These are phyloP conservation scores for Formica exsecta DNA, from an alignment of 1,140 invertebrate species.

Conservation along the genomic window DNA sequence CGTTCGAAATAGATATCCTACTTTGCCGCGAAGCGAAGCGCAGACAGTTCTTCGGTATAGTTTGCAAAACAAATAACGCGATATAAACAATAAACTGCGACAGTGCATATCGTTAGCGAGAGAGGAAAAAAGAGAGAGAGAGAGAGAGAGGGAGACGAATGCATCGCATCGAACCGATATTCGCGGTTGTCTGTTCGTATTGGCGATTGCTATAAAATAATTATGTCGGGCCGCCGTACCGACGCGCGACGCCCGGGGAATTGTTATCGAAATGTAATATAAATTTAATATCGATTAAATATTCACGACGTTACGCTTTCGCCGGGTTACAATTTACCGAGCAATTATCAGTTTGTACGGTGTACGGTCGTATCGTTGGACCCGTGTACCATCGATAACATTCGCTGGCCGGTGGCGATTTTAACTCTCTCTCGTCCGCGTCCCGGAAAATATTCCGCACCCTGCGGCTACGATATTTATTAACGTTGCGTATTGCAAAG, in stretches of 20 bases:
- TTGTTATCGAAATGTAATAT: conserved; percentile 65
- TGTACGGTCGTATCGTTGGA: conserved; percentile 10
- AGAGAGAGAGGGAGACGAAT: not conserved
- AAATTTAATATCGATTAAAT: conserved; percentile 66
- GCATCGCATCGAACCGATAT: conserved; percentile 18
- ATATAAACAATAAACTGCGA: conserved; percentile 42
- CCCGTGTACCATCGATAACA: conserved; percentile 45
- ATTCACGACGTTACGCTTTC: conserved; percentile 64
- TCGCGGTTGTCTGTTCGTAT: conserved; percentile 54
- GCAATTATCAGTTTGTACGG: conserved; percentile 60
- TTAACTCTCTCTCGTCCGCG: conserved; percentile 30
- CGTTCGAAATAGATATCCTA: conserved; percentile 50
- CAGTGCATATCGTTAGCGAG: conserved; percentile 31
- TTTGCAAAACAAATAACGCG: conserved; percentile 52
- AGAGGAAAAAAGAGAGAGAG: not conserved
- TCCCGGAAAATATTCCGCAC: conserved; percentile 46
- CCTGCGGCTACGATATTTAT: conserved; percentile 60
- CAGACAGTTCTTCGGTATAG: conserved; percentile 45
- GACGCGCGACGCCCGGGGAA: conserved; percentile 49
- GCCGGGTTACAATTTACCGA: conserved; percentile 57
- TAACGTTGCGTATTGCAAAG: conserved; percentile 50
- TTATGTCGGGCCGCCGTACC: conserved; percentile 53
- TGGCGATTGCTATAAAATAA: conserved; percentile 59
- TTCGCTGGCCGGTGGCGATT: conserved; percentile 60
- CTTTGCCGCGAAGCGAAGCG: not conserved